Evolutionary conservation across 2,888 invertebrate genomes (phyloP), one percentile per base, ranked within the genome.

Genomic region (Fragum sueziense): DNA sequence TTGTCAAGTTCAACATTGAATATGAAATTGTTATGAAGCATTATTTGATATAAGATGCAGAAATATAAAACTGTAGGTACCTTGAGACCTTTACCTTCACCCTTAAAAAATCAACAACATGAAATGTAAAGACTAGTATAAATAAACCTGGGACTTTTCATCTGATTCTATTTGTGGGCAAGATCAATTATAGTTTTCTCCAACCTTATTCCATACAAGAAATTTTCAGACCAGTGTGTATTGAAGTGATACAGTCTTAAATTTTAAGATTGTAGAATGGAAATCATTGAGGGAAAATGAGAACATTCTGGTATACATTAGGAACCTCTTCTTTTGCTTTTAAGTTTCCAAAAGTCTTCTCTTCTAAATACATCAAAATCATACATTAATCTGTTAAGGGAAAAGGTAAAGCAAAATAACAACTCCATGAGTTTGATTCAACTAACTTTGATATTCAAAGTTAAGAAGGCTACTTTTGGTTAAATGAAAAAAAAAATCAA

Each of bases 61-160:
- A 57, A 27, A 57, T 57, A 14, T 29, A 57, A 27, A 29, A 11
- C 17, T 22, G 57, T 22, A 54, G 25, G 54, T 57, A 57, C 57
- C 57, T 57, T 2, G 27, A 57, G 4, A 57, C 27, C 11, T 57
- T 57, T 57, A 57, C 57, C 57, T 27, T 57, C 57, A 57, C 57
- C 57, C 57, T 57, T 27, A 54, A 54, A 54, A 22, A n/a, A n/a
- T 4, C 6, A 17, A 9, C 17, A 11, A 41, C 41, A 9, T 41
- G 41, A n/a, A n/a, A n/a, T n/a, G n/a, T n/a, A n/a, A n/a, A n/a
- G n/a, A n/a, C n/a, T n/a, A n/a, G n/a, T n/a, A n/a, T n/a, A n/a
- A n/a, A n/a, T n/a, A n/a, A n/a, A n/a, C n/a, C n/a, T n/a, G n/a
- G n/a, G n/a, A n/a, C n/a, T n/a, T n/a, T n/a, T n/a, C n/a, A n/a